Evolutionary conservation across 1,140 invertebrate species (phyloP).

Genomic region (Camponotus floridanus): DNA sequence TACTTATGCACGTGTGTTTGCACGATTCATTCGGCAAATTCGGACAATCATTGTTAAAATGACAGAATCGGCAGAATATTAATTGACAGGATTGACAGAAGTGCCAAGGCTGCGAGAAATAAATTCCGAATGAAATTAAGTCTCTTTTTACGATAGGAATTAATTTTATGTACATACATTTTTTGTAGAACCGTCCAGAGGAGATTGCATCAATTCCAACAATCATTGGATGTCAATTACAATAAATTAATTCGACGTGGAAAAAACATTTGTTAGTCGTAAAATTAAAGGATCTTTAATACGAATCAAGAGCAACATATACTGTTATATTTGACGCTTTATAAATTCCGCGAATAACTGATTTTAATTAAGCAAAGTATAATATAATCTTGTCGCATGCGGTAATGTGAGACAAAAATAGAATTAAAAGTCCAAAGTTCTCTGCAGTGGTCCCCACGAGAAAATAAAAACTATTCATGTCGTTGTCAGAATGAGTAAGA

Average conservation of each 20-base stretch:
- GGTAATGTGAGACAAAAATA: neutral
- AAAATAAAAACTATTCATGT: conserved; percentile 76
- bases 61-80: neutral
- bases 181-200: neutral
- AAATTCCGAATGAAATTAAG: neutral
- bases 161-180: neutral
- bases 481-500: neutral
- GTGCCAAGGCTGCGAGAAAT: neutral
- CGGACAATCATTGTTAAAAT: neutral
- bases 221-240: neutral
- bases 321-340: neutral
- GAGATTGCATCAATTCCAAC: neutral
- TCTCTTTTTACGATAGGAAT: neutral
- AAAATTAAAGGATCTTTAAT: neutral
- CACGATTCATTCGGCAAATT: neutral
- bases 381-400: conserved; percentile 2
- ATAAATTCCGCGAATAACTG: neutral
- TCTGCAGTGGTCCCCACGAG: conserved; percentile 68
- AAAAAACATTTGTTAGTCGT: neutral
- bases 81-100: neutral
- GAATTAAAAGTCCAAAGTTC: conserved; percentile 69
- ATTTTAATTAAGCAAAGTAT: conserved; percentile 18
- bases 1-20: neutral
- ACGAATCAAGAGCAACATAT: neutral
- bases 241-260: neutral